These are phyloP conservation scores for Dromaius novaehollandiae DNA, from an alignment of 2,113 vertebrate species.

Conservation along the genomic window DNA sequence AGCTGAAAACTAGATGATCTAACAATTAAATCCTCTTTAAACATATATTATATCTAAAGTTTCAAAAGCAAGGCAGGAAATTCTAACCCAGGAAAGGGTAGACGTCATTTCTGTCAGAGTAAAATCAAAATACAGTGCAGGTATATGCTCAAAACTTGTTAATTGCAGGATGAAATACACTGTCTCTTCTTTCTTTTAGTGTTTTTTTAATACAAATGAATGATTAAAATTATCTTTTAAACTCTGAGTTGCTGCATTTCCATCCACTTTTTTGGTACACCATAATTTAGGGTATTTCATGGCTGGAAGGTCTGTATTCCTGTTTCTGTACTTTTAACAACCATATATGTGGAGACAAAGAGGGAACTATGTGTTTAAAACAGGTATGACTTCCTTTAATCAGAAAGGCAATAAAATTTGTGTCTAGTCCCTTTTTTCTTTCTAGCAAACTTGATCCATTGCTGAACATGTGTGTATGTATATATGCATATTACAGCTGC, in stretches of 20 bases:
- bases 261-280: background rate
- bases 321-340: background rate
- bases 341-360: background rate
- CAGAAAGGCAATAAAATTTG: background rate
- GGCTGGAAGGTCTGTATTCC: background rate
- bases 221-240: background rate
- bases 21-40: background rate
- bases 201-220: background rate
- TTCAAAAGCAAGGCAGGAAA: background rate
- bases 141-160: background rate
- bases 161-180: background rate
- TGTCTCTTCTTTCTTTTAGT: background rate
- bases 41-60: background rate
- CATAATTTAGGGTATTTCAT: background rate
- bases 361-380: background rate
- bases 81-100: background rate
- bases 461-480: too few relatives aligned
- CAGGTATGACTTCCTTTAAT: background rate
- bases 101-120: background rate
- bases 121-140: background rate
- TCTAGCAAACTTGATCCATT: too few relatives aligned
- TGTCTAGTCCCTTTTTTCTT: background rate
- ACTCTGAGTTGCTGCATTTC: too few relatives aligned
- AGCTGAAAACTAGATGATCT: background rate
- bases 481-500: rapidly evolving